Base-by-base conservation (phyloP, 2,888 invertebrate genomes). In the Amphipyra berbera region DNA sequence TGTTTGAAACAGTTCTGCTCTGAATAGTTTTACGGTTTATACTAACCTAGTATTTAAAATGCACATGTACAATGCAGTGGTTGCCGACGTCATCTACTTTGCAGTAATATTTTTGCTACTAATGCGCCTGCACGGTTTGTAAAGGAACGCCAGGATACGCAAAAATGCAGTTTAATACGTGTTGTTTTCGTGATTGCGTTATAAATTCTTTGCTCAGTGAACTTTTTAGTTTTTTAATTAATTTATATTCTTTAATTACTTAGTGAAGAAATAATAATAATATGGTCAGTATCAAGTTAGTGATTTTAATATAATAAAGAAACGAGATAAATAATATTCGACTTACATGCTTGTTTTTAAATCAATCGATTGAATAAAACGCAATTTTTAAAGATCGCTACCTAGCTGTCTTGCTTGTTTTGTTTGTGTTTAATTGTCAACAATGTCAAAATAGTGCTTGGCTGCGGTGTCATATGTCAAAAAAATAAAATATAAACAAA, bases 81-180 rank as follows among this genome's bases (percentile, higher is more conserved):
- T 93, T 90, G 90, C 82, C 92, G 90, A 94, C 94, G 94, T 94
- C 94, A 94, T 91, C 83, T 91, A 89, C 87, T 92, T 94, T 95
- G 94, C 94, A 95, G 94, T 94, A 88, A 90, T 91, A 93, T 90
- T 94, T 94, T 91, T 85, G 90, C 93, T 85, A 89, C 91, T 92
- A 94, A 91, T 93, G 94, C 93, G 93, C 90, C 85, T 88, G 88
- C 90, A 94, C 93, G 92, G 86, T 79, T 91, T 79, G 81, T 88
- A 87, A 88, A 88, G 86, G 87, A 88, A 87, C 78, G 79, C 77
- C 84, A 89, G 90, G 88, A 91, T 89, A 83, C 57, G 85, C 85
- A 82, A 93, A 92, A 92, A 93, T 94, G 94, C 92, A 89, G 90
- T 88, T 85, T 82, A 80, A 56, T 82, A 89, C 76, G 81, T 88